phyloP scores from a whole-genome alignment of 2,888 invertebrate genomes.

The Rhaphigaster nebulosa region DNA sequence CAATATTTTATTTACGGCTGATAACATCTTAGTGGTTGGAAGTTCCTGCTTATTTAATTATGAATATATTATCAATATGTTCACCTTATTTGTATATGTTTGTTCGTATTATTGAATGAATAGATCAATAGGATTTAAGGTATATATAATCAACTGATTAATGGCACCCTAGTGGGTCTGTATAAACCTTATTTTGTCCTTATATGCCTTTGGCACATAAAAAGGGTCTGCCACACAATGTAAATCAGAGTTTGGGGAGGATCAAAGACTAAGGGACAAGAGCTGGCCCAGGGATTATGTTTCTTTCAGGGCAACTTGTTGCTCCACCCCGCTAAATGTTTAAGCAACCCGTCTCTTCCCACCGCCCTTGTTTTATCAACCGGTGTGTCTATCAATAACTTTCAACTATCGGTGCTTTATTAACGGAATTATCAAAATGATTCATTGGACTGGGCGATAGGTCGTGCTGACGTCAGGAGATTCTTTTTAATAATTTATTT shows the following conservation, averaged over 20 bases:
- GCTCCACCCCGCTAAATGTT: background rate
- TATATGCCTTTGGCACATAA: background rate
- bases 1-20: no score
- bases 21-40: no score
- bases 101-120: background rate
- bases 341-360: background rate
- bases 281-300: background rate
- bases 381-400: background rate
- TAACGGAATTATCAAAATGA: background rate
- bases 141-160: background rate
- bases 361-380: background rate
- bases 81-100: no score
- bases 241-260: background rate
- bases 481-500: background rate
- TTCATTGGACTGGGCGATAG: background rate
- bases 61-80: no score
- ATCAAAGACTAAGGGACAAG: slow-evolving; percentile 8
- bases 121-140: background rate
- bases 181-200: background rate
- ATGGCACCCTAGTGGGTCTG: background rate
- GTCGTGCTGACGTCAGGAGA: background rate
- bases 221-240: background rate
- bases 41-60: background rate
- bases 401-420: background rate
- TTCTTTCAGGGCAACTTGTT: slow-evolving; percentile 14